Conservation (phyloP, 2,113 vertebrate genomes). For the Orientallactaga bullata region DNA sequence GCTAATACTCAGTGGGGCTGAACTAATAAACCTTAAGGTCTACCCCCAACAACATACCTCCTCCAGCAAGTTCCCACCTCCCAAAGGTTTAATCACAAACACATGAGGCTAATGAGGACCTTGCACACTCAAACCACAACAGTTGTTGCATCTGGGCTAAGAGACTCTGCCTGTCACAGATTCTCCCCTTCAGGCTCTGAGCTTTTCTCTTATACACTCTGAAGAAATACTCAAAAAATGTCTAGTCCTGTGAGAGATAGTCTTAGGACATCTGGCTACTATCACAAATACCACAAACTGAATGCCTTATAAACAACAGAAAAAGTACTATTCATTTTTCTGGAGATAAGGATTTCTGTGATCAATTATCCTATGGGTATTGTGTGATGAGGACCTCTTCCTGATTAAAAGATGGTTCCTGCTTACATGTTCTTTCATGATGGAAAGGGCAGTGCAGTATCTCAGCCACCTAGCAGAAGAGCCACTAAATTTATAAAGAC, state of each 20-base stretch:
- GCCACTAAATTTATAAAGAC: background rate
- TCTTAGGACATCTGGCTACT: background rate
- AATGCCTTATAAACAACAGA: background rate
- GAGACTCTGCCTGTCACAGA: too few species aligned
- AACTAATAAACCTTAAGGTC: too few species aligned
- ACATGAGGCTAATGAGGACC: too few species aligned
- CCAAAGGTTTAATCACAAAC: too few species aligned
- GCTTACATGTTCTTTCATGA: fast-evolving
- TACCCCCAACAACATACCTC: too few species aligned
- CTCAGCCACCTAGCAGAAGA: background rate
- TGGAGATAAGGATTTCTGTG: background rate
- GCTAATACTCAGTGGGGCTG: too few species aligned
- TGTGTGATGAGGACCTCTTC: too few species aligned
- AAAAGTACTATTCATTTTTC: background rate
- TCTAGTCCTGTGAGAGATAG: background rate
- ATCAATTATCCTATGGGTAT: background rate
- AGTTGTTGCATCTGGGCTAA: too few species aligned
- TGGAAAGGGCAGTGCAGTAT: background rate
- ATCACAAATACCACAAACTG: background rate
- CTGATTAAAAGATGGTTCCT: background rate
- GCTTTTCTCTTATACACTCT: background rate
- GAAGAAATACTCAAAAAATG: background rate
- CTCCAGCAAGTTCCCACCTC: too few species aligned
- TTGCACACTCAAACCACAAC: too few species aligned
- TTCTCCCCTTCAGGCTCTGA: background rate